phyloP scores from a whole-genome alignment of 2,113 vertebrate genomes.

The Onychostoma macrolepis region DNA sequence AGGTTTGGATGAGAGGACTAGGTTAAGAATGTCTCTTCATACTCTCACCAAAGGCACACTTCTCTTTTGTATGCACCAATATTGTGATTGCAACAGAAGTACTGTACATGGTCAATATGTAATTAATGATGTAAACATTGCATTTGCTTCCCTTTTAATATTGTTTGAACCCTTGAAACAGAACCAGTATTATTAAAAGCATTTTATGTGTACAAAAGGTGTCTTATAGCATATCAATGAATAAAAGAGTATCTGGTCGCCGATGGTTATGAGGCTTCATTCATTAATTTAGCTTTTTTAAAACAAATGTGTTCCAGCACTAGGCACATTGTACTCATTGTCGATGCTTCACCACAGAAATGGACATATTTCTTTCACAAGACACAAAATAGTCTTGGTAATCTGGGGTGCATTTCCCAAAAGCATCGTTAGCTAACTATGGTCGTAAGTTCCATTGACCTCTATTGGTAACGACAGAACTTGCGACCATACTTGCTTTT shows the following conservation, averaged over 20 bases:
- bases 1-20: not conserved
- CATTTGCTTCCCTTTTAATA: not conserved
- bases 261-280: not conserved
- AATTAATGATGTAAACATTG: not conserved
- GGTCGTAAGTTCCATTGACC: too few species aligned
- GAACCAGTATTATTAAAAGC: slow-evolving; percentile 24
- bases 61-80: not conserved
- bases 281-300: not conserved
- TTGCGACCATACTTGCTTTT: too few species aligned
- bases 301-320: not conserved
- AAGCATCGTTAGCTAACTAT: too few species aligned
- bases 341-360: not conserved
- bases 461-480: too few species aligned
- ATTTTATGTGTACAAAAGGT: slow-evolving; percentile 30
- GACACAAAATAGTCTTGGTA: not conserved
- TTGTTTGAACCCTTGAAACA: slow-evolving; percentile 14
- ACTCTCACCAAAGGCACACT: not conserved
- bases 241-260: slow-evolving; percentile 42
- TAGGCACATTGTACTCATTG: not conserved
- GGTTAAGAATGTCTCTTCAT: not conserved
- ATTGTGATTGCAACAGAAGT: not conserved
- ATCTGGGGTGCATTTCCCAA: too few species aligned
- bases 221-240: slow-evolving; percentile 26
- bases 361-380: too few species aligned
- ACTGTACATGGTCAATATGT: not conserved